A percentile compares a stretch with the other conserved stretches of the same genome.
These are phyloP conservation scores for Bombylius discolor DNA, from an alignment of 2,888 invertebrate species.

Conservation along the genomic window DNA sequence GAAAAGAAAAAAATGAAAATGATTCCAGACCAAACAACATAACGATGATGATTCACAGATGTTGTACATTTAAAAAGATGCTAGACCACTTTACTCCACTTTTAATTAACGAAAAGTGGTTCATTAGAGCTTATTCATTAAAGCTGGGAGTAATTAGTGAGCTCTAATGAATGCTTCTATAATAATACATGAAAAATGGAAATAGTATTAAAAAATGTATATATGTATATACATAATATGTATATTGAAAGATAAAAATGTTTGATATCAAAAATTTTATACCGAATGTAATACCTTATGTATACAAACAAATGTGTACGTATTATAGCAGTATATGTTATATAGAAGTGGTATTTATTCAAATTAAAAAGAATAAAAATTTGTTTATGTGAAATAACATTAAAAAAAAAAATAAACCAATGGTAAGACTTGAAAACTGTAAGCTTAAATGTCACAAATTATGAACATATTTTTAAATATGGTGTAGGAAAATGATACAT, in stretches of 20 bases:
- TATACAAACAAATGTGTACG: background rate
- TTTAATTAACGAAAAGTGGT: slow-evolving; percentile 85
- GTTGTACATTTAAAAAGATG: slow-evolving; percentile 16
- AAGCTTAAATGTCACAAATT: too few species aligned
- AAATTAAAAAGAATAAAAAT: too few species aligned
- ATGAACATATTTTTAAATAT: too few species aligned
- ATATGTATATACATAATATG: background rate
- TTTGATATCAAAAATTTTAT: too few species aligned
- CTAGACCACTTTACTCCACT: slow-evolving; percentile 41
- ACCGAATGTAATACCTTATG: background rate
- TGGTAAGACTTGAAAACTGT: too few species aligned
- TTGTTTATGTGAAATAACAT: too few species aligned
- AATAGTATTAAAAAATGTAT: background rate
- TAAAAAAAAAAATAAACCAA: too few species aligned
- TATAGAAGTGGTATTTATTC: too few species aligned
- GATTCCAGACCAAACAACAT: slow-evolving; percentile 1
- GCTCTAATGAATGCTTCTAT: slow-evolving; percentile 62
- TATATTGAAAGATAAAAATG: too few species aligned
- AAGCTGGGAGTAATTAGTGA: slow-evolving; percentile 81
- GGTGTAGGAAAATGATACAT: too few species aligned
- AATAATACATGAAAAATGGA: background rate
- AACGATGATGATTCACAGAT: slow-evolving; percentile 8
- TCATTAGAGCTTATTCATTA: slow-evolving; percentile 85
- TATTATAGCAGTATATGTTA: background rate
- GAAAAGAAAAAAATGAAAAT: slow-evolving; percentile 4